Percentiles rank a stretch among this genome's conserved stretches.
Conservation (phyloP, 37 sponge, comb jelly and placozoan species). For the Mnemiopsis leidyi region DNA sequence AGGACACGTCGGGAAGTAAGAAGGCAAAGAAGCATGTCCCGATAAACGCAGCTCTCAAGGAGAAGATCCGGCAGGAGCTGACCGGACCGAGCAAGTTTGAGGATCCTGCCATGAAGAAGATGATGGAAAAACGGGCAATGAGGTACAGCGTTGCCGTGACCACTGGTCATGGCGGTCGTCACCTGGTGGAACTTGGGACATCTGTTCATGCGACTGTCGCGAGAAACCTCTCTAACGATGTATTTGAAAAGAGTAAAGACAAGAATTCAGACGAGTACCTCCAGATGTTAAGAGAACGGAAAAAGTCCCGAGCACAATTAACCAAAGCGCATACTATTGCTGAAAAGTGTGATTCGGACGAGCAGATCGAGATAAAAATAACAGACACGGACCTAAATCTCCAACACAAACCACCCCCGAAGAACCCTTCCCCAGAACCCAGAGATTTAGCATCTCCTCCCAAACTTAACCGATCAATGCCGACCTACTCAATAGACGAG, state of each 20-base stretch:
- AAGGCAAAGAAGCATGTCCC: neutral
- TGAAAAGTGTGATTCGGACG: neutral
- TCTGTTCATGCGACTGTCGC: neutral
- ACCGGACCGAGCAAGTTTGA: neutral
- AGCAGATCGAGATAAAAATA: neutral
- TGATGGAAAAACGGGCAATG: neutral
- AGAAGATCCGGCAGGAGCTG: slow-evolving; percentile 24
- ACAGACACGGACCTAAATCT: neutral
- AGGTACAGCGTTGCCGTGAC: slow-evolving; percentile 7
- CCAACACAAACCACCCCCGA: neutral
- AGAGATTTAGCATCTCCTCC: neutral
- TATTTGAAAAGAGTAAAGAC: neutral
- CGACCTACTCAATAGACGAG: neutral
- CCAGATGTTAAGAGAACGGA: neutral
- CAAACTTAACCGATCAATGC: slow-evolving; percentile 8
- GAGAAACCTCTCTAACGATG: neutral
- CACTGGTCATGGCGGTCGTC: neutral
- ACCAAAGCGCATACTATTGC: neutral
- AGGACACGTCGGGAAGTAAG: neutral
- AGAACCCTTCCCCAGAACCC: neutral
- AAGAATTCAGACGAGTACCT: slow-evolving; percentile 12
- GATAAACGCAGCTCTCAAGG: neutral
- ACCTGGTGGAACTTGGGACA: neutral
- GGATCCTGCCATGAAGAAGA: neutral
- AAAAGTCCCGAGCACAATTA: neutral